Base-by-base conservation (phyloP, 2,113 vertebrate genomes). In the Progne subis region DNA sequence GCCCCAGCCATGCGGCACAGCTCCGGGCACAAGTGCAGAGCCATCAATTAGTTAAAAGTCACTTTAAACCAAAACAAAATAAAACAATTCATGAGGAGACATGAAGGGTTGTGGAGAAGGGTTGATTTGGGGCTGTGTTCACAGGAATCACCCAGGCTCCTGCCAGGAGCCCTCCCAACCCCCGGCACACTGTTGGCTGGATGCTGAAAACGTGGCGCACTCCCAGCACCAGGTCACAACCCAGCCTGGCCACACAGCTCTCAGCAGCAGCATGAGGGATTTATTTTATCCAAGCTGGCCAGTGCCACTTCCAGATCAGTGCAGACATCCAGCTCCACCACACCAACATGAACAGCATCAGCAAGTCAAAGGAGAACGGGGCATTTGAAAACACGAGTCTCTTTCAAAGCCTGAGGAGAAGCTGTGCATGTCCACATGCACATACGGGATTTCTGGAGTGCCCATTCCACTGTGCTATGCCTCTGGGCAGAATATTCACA, bases 151-250 rank as follows among this genome's bases (percentile, higher is more conserved):
- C 21, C 20, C 50, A 21, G 77, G 75, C 47, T 82, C 78, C 37
- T 88, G 32, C 26, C 2, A 8, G 64, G 29, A 29, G 34, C 41
- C 47, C 53, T 43, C 69, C 50, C 17, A 28, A 3, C 1, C 21
- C 3, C 20, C 0, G 0, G 49, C 21, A 60, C 0, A 0, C 29
- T 49, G 34, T 0, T 0, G 52, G 59, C 46, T 32, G 43, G 41
- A 9, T 31, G 47, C 52, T 6, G 1, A 57, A 32, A 60, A 31
- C 0, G 0, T 1, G 1, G 60, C 8, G 6, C 24, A 16, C 2
- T 41, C 50, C 34, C 34, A 0, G 0, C n/a, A 13, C 29, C 32
- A 4, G 6, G 18, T 8, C 18, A 39, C 25, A 60, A 1, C 21
- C 55, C 34, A 14, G 39, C 53, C 72, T 12, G 4, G 71, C 55